Evolutionary conservation across 2,888 invertebrate genomes (phyloP).

Genomic region (Heliconius aoede): DNA sequence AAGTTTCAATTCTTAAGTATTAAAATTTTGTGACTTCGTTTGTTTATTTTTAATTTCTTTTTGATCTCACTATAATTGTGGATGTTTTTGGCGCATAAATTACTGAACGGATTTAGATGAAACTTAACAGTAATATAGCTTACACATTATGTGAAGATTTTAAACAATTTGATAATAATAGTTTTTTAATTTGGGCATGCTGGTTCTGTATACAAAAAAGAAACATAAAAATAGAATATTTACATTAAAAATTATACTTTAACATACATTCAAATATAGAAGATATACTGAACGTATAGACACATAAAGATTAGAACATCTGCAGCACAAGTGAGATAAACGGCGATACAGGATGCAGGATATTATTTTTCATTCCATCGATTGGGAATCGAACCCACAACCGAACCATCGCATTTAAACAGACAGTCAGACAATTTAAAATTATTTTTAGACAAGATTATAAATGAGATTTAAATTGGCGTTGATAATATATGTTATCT

Average conservation of each 20-base stretch:
- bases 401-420: too few relatives aligned
- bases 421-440: background rate
- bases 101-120: too few relatives aligned
- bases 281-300: background rate
- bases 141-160: too few relatives aligned
- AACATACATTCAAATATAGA: background rate
- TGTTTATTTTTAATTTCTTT: background rate
- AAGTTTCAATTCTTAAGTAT: background rate
- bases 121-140: too few relatives aligned
- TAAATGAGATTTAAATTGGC: background rate
- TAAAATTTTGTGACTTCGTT: too few relatives aligned
- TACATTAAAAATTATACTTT: background rate
- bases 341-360: background rate
- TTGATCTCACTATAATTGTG: too few relatives aligned
- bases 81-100: too few relatives aligned
- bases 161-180: too few relatives aligned
- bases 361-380: background rate
- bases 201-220: background rate
- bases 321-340: background rate
- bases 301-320: background rate
- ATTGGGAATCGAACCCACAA: background rate
- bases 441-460: background rate
- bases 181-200: too few relatives aligned
- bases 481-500: background rate
- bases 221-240: conserved; percentile 9